A percentile compares a stretch with the other conserved stretches of the same genome.
Conservation (phyloP, 2,797 vertebrate genomes). For the Sorex maritimensis region DNA sequence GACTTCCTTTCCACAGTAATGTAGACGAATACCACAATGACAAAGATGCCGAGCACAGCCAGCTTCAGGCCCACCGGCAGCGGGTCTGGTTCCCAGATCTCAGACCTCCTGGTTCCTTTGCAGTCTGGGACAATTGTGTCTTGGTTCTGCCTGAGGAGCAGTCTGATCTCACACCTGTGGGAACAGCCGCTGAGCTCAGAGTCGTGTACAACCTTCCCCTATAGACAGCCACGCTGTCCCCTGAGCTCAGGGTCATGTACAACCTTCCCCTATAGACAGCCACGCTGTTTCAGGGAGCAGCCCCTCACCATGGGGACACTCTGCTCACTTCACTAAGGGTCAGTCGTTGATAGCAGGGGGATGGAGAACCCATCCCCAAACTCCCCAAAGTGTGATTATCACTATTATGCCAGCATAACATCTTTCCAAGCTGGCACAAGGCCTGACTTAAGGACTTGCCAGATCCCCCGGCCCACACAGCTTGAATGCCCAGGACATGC, state of each 20-base stretch:
- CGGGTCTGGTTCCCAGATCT: background rate
- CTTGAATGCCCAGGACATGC: too few species aligned
- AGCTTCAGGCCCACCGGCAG: conserved; percentile 89
- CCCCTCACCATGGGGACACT: background rate
- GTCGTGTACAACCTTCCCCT: background rate
- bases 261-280: background rate
- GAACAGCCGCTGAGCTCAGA: conserved; percentile 35
- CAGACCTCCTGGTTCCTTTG: fast-evolving
- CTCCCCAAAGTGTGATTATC: too few species aligned
- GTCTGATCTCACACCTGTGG: conserved; percentile 59
- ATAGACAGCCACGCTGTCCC: background rate
- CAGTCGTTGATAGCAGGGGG: too few species aligned
- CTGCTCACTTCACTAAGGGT: background rate
- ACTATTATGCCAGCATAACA: too few species aligned
- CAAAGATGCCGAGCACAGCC: conserved; percentile 89
- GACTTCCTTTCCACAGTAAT: conserved; percentile 87
- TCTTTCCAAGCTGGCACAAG: background rate
- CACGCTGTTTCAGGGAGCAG: background rate
- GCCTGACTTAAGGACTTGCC: background rate
- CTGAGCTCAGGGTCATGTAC: too few species aligned
- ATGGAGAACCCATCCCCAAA: background rate
- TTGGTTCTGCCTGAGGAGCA: fast-evolving
- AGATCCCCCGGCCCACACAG: background rate
- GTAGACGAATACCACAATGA: conserved; percentile 90
- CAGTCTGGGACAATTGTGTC: background rate